A percentile compares a stretch with the other conserved stretches of the same genome.
phyloP scores from a whole-genome alignment of 2,113 vertebrate genomes.

The Hyperopisus bebe region DNA sequence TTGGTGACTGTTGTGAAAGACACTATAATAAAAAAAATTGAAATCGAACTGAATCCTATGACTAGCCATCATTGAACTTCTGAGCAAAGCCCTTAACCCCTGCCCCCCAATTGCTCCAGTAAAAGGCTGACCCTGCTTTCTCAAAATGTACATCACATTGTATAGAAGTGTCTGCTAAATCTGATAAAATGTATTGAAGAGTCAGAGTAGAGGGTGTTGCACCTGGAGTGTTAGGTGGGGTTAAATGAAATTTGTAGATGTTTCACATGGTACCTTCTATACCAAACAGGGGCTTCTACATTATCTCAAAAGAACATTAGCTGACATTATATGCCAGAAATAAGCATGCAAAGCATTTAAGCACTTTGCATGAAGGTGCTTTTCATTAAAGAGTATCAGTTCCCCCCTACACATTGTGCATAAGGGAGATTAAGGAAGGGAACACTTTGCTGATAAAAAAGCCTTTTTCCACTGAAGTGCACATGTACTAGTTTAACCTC shows the following conservation, averaged over 20 bases:
- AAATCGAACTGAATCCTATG: background rate
- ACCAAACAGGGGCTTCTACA: background rate
- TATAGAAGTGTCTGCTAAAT: background rate
- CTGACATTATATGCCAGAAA: background rate
- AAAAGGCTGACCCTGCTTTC: background rate
- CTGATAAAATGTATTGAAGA: background rate
- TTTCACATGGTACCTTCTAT: background rate
- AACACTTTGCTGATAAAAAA: background rate
- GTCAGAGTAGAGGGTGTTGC: background rate
- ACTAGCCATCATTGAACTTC: background rate
- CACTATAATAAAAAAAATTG: no score
- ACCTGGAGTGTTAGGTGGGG: background rate
- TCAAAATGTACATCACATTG: background rate
- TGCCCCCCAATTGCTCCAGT: background rate
- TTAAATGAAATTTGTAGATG: background rate
- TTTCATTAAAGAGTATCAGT: conserved; percentile 2
- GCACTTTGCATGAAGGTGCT: background rate
- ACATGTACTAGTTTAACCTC: conserved; percentile 1
- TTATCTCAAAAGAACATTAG: background rate
- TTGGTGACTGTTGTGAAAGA: no score
- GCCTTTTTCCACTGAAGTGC: conserved; percentile 16
- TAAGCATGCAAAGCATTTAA: background rate
- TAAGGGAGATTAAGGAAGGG: background rate
- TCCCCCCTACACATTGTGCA: conserved; percentile 21
- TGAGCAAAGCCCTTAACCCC: background rate